Base-by-base conservation (phyloP, 2,888 invertebrate genomes). In the Maniola hyperantus region DNA sequence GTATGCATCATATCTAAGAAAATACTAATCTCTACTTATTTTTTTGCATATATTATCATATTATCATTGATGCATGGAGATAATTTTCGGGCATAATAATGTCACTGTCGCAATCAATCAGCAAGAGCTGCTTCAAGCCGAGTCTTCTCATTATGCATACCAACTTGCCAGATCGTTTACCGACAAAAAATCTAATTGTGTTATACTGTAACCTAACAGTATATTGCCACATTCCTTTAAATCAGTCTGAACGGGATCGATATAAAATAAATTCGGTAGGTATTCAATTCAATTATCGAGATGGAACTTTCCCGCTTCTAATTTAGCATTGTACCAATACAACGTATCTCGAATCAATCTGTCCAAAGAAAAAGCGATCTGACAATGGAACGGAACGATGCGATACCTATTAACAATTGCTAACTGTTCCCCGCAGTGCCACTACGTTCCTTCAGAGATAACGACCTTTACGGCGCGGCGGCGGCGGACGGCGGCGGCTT, bases 321-420 rank as follows among this genome's bases (percentile, higher is more conserved):
- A 88, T 88, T 84, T 84, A 78, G 80, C 80, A 85, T 86, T 88
- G 87, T 87, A 79, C 79, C 81, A 79, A 80, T 76, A 81, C 76
- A 81, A 77, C 77, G 79, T 87, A 89, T 88, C 89, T 83, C 78
- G 77, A 83, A 87, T 86, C 88, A 79, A 86, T 87, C 83, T 85
- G 79, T 83, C 81, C 79, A 82, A 85, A 86, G 84, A 88, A 89
- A 88, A 83, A 83, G 80, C 80, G 79, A 84, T 80, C 82, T 83
- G 82, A 85, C 85, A 85, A 85, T 84, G 82, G 87, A 88, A 85
- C 85, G 78, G 82, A 77, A 82, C 78, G 79, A 82, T 84, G 80
- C 79, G 79, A 81, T 85, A 39, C 39, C 39, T 39, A 84, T 79
- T 82, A 87, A 89, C 87, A 88, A 88, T 88, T 81, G 82, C 75